phyloP scores from a whole-genome alignment of 2,888 invertebrate genomes.

The Criorhina ranunculi region DNA sequence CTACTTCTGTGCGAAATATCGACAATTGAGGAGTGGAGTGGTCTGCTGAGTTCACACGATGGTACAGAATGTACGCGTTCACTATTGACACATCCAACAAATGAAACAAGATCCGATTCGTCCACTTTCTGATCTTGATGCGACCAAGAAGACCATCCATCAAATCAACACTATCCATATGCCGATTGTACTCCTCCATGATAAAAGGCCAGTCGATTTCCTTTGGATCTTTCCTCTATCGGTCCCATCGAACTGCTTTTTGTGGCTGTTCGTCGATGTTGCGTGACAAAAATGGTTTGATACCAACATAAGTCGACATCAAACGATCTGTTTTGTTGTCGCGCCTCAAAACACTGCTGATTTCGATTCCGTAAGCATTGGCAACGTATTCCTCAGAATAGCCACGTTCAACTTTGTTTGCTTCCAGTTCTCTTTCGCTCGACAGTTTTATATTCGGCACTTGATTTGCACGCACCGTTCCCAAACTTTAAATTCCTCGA shows the following conservation, averaged over 20 bases:
- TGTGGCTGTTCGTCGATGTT: too few species aligned
- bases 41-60: background rate
- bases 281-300: background rate
- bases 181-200: background rate
- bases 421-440: background rate
- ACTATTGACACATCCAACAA: slow-evolving; percentile 5
- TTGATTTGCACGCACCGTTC: background rate
- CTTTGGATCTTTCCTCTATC: background rate
- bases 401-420: background rate
- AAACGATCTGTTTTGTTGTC: background rate
- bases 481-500: slow-evolving; percentile 5
- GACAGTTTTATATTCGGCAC: background rate
- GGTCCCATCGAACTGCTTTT: background rate
- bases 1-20: background rate
- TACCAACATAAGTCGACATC: background rate
- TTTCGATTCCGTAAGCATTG: background rate
- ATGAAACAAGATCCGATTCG: slow-evolving; percentile 10
- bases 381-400: background rate
- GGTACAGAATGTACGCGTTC: slow-evolving; percentile 2
- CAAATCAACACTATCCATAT: background rate
- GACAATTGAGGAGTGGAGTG: background rate
- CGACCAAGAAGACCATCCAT: slow-evolving; percentile 17
- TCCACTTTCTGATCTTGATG: slow-evolving; percentile 15
- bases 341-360: background rate
- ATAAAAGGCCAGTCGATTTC: background rate